Base-by-base conservation (phyloP, 2,797 vertebrate genomes). In the Gymnocypris eckloni region DNA sequence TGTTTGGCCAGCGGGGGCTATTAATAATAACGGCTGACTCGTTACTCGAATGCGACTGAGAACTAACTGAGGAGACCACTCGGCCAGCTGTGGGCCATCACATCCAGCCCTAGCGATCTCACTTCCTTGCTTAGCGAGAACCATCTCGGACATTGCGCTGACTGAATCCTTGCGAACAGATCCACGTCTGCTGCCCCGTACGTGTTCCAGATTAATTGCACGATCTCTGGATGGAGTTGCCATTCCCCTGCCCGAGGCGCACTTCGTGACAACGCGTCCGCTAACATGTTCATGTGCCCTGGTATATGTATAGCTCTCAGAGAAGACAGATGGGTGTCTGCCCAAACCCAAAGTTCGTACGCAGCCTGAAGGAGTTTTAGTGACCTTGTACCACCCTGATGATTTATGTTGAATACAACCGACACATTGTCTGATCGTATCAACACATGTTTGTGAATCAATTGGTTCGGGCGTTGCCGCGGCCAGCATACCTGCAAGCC, bases 11-110 rank as follows among this genome's bases (percentile, higher is more conserved):
- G 13, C 12, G 15, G 1, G 41, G 70, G 70, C 22, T 72, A 72
- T 45, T 72, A 45, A 7, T 71, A 71, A 86, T 33, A 64, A 37
- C 76, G 48, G 69, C 61, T 89, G 15, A 6, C 11, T 77, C 52
- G 25, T 45, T 45, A 45, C 11, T 15, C 69, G 43, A 88, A 48
- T 83, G 52, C 79, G 82, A 43, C 37, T 48, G 28, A 61, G 43
- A 41, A 78, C 67, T 66, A 45, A 39, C 41, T 20, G 37, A n/a
- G 43, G 4, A 76, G 72, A n/a, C 43, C 4, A 2, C 48, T 48
- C n/a, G 28, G 45, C 59, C 59, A 78, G 20, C 45, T 41, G 15
- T 54, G 43, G 10, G 59, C 25, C 37, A 78, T 33, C 6, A 22
- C 28, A 77, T 84, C 9, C 56, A 66, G 61, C 4, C 73, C 82